phyloP scores from a whole-genome alignment of 2,113 vertebrate species.

The Todiramphus chloris region DNA sequence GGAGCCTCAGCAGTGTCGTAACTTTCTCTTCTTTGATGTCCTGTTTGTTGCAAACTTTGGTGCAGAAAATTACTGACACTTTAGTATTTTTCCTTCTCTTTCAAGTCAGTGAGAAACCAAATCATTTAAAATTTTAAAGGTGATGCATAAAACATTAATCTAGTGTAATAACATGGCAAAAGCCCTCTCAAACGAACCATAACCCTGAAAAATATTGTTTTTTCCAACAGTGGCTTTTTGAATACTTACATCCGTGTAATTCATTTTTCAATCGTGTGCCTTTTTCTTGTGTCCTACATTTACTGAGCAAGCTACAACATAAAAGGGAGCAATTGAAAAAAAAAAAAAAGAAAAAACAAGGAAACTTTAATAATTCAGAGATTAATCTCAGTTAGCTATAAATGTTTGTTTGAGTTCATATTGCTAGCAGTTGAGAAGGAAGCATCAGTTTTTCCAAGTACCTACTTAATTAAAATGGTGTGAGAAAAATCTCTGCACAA shows the following conservation, averaged over 20 bases:
- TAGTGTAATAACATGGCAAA: neutral
- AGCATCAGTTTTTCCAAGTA: neutral
- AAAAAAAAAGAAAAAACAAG: neutral
- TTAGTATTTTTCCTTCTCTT: slow-evolving; percentile 22
- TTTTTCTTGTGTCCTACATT: neutral
- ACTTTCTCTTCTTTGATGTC: slow-evolving; percentile 47
- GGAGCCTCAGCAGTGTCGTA: slow-evolving; percentile 57
- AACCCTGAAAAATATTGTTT: neutral
- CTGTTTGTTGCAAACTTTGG: slow-evolving; percentile 31
- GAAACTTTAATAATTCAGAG: neutral
- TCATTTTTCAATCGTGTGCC: neutral
- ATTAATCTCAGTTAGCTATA: neutral
- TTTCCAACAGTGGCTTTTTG: slow-evolving; percentile 23
- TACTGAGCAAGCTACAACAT: neutral
- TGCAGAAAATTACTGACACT: slow-evolving; percentile 41
- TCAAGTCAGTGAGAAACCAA: slow-evolving; percentile 45
- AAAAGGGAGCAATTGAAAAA: neutral
- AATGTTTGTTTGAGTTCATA: neutral
- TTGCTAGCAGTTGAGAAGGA: neutral
- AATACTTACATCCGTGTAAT: neutral
- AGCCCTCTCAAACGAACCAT: neutral
- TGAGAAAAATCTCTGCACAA: neutral
- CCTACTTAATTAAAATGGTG: neutral
- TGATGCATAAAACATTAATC: slow-evolving; percentile 14
- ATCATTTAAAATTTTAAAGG: slow-evolving; percentile 22